phyloP scores from a whole-genome alignment of 2,113 vertebrate genomes.

The Muntiacus muntjak region DNA sequence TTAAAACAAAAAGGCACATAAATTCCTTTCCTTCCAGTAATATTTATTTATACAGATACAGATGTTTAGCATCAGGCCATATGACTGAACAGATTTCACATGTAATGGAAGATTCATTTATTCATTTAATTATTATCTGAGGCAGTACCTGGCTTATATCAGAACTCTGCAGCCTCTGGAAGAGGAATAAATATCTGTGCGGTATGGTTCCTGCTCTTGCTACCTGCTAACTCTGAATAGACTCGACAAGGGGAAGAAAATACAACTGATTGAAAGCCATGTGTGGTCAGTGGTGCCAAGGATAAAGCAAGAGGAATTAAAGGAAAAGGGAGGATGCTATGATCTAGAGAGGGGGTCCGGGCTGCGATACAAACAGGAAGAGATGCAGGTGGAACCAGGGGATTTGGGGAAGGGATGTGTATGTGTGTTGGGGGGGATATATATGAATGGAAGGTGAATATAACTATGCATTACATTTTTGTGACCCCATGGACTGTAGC shows the following conservation, averaged over 20 bases:
- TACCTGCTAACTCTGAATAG: neutral
- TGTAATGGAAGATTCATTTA: constrained; percentile 37
- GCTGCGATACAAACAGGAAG: neutral
- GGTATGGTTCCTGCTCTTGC: neutral
- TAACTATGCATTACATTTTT: neutral
- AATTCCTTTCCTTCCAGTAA: neutral
- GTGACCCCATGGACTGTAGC: neutral
- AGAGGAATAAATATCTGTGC: neutral
- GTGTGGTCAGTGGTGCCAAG: neutral
- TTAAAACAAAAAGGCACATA: neutral
- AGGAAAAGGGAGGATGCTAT: neutral
- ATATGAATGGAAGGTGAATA: neutral
- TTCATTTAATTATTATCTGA: constrained; percentile 42
- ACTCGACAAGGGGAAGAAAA: neutral
- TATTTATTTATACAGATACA: constrained; percentile 20
- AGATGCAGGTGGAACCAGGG: neutral
- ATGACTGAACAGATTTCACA: constrained; percentile 36
- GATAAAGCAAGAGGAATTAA: neutral
- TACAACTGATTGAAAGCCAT: neutral
- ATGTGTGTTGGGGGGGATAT: neutral
- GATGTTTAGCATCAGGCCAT: constrained; percentile 18
- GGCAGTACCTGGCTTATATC: neutral
- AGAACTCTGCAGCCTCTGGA: neutral
- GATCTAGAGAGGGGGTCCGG: neutral
- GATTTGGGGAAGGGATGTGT: neutral